Evolutionary conservation across 2,888 invertebrate genomes (phyloP).

Genomic region (Rhogogaster chlorosoma): DNA sequence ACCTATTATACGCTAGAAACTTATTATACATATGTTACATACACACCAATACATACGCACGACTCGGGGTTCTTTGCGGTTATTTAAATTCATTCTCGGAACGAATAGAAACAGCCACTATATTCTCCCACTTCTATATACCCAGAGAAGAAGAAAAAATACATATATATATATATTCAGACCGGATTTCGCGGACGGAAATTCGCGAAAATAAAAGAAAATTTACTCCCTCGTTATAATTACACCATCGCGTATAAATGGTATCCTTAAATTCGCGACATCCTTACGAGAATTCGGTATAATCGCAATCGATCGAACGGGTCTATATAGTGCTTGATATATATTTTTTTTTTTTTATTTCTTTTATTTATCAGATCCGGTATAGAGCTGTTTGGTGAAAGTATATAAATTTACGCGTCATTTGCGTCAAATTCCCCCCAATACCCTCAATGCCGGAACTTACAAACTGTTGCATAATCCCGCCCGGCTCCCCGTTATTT

Average conservation of each 20-base stretch:
- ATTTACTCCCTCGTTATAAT: too few species aligned
- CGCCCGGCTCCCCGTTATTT: neutral
- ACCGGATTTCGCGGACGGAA: neutral
- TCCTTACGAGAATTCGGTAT: neutral
- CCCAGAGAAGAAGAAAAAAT: neutral
- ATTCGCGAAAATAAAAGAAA: neutral
- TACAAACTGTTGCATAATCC: neutral
- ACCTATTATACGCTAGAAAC: too few species aligned
- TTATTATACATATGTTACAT: too few species aligned
- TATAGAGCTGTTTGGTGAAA: neutral
- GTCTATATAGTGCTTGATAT: too few species aligned
- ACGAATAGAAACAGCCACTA: neutral
- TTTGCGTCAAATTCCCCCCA: neutral
- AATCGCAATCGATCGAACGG: neutral
- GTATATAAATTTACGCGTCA: neutral
- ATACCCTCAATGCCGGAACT: neutral
- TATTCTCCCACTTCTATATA: too few species aligned
- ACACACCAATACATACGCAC: neutral
- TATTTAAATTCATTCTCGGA: neutral
- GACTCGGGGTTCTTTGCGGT: neutral
- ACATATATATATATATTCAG: too few species aligned
- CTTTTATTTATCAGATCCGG: neutral
- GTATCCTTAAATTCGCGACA: neutral
- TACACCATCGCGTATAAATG: too few species aligned
- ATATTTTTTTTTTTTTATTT: too few species aligned